Percentiles rank a stretch among this genome's conserved stretches.
These are phyloP conservation scores for Esox lucius DNA, from an alignment of 2,797 vertebrate genomes.

Conservation along the genomic window DNA sequence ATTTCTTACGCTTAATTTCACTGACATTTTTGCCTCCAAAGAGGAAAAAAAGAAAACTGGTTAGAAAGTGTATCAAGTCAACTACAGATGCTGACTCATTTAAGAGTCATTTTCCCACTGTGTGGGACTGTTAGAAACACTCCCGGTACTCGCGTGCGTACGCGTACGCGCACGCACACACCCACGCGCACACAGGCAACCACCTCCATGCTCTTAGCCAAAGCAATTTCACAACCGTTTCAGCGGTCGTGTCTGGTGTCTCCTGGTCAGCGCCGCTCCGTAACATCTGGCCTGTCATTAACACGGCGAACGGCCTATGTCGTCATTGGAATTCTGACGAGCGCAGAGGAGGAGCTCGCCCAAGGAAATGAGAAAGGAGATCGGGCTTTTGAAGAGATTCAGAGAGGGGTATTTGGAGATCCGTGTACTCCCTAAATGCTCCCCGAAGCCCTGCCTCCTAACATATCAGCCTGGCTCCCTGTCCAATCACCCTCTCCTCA, in stretches of 20 bases:
- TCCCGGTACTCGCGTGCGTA: not conserved
- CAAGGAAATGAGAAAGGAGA: not conserved
- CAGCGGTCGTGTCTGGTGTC: not conserved
- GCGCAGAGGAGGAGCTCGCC: slow-evolving; percentile 10
- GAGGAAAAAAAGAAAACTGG: no score
- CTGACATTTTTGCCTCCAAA: no score
- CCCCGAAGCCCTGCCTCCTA: no score
- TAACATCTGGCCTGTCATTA: not conserved
- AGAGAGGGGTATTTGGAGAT: no score
- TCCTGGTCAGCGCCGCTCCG: not conserved
- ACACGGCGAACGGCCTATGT: not conserved
- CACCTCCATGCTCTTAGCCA: not conserved
- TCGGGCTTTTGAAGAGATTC: not conserved
- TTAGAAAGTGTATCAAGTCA: no score
- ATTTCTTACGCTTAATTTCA: not conserved
- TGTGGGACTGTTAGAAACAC: not conserved
- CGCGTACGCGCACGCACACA: slow-evolving; percentile 6
- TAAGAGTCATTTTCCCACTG: no score
- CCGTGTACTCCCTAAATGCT: no score
- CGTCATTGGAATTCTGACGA: slow-evolving; percentile 31
- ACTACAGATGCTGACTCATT: not conserved
- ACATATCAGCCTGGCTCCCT: no score
- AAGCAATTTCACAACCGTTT: not conserved
- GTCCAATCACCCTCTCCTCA: no score
- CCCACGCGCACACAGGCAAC: slow-evolving; percentile 1